Percentiles rank a stretch among this genome's conserved stretches.
phyloP scores from a whole-genome alignment of 2,113 vertebrate species.

The Clupea harengus region DNA sequence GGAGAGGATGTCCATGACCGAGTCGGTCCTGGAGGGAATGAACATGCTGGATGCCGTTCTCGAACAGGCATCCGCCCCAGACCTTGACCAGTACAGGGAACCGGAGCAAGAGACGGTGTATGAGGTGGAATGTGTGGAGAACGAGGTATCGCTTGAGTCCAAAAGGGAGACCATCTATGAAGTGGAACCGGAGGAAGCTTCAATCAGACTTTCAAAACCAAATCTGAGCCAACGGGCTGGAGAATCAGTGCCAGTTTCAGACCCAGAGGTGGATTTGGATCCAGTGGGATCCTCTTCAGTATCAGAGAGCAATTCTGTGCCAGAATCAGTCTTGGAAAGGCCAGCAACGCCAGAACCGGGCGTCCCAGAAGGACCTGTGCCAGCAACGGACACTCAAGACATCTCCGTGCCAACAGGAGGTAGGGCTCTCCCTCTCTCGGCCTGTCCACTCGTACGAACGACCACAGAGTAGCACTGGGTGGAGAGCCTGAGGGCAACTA shows the following conservation, averaged over 20 bases:
- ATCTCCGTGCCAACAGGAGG: neutral
- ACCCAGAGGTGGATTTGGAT: neutral
- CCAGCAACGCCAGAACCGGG: neutral
- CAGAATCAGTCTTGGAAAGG: neutral
- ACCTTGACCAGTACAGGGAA: neutral
- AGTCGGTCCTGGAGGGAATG: conserved; percentile 14
- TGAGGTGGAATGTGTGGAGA: conserved; percentile 4
- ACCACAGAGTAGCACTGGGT: neutral
- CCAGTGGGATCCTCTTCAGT: neutral
- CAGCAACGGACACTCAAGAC: neutral
- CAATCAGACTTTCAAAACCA: neutral
- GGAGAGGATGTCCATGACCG: conserved; percentile 1
- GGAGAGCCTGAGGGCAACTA: neutral
- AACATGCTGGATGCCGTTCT: conserved; percentile 3
- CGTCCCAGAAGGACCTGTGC: neutral
- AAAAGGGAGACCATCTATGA: neutral
- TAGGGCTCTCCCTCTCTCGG: neutral
- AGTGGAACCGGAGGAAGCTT: conserved; percentile 1
- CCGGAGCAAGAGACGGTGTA: conserved; percentile 5
- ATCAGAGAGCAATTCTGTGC: neutral
- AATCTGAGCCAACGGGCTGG: neutral
- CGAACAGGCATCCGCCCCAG: neutral
- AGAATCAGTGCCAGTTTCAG: neutral
- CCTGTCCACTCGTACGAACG: neutral
- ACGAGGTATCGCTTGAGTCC: neutral